Evolutionary conservation across 2,113 vertebrate species (phyloP).

Genomic region (Vanacampus margaritifer): DNA sequence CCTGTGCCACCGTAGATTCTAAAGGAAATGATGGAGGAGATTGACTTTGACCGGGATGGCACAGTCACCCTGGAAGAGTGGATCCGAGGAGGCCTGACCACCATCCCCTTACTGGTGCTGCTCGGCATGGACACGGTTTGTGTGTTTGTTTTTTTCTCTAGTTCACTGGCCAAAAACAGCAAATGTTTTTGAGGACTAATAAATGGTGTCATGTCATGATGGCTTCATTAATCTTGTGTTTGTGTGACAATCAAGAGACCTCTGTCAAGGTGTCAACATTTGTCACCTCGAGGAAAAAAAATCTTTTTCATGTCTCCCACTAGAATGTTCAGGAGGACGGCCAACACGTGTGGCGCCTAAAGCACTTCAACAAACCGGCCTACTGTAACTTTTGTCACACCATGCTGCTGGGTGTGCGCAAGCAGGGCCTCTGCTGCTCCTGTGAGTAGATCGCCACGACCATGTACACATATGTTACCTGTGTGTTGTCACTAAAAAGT

Average conservation of each 20-base stretch:
- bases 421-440: conserved; percentile 92
- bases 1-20: conserved; percentile 73
- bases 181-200: not conserved
- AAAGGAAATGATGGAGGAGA: conserved; percentile 93
- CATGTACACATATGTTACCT: not conserved
- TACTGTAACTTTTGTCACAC: conserved; percentile 94
- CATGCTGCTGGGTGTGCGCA: conserved; percentile 89
- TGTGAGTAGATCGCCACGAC: conserved; percentile 72
- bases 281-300: no score
- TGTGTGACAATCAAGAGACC: no score
- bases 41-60: conserved; percentile 85
- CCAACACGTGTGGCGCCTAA: conserved; percentile 89
- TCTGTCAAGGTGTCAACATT: no score
- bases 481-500: not conserved
- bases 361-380: conserved; percentile 95
- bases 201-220: no score
- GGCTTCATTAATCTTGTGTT: no score
- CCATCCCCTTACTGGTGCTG: conserved; percentile 89
- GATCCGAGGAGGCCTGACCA: conserved; percentile 93
- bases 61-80: conserved; percentile 91
- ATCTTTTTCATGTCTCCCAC: conserved; percentile 2
- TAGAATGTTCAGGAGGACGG: conserved; percentile 88
- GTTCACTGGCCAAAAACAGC: not conserved
- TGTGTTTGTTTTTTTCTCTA: not conserved
- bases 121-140: conserved; percentile 85